A percentile compares a stretch with the other conserved stretches of the same genome.
Evolutionary conservation across 2,888 invertebrate species (phyloP).

Genomic region (Lepidocyrtoides sp.): DNA sequence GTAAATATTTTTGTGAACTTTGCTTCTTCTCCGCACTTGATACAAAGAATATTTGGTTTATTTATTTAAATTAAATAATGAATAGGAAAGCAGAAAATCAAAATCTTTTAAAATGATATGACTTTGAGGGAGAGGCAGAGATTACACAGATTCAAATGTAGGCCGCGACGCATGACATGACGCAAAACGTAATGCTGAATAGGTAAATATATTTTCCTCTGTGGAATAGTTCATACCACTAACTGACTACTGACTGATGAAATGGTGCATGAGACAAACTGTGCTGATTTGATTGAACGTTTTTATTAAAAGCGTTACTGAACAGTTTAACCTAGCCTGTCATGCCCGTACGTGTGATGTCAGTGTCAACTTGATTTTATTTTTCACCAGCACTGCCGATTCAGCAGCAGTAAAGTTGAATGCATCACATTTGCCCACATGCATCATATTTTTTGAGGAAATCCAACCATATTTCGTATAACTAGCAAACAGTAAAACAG

Average conservation of each 20-base stretch:
- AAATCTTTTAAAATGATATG: not conserved
- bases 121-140: no score
- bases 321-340: slow-evolving; percentile 6
- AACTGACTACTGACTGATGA: not conserved
- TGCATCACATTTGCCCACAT: not conserved
- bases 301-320: slow-evolving; percentile 11
- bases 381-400: not conserved
- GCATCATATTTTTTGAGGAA: not conserved
- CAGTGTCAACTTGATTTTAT: slow-evolving; percentile 40
- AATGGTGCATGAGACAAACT: not conserved
- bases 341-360: slow-evolving; percentile 15
- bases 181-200: not conserved
- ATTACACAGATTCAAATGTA: not conserved
- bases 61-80: not conserved
- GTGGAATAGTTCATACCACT: no score
- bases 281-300: not conserved
- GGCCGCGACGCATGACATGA: slow-evolving; percentile 9
- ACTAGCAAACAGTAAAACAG: not conserved
- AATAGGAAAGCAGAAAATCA: not conserved
- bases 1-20: no score
- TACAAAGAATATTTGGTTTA: not conserved
- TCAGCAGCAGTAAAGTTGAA: not conserved
- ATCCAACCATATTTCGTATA: not conserved
- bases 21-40: no score
- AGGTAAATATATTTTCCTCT: no score